Percentiles rank a stretch among this genome's conserved stretches.
phyloP scores from a whole-genome alignment of 2,888 invertebrate species.

The Automeris io region DNA sequence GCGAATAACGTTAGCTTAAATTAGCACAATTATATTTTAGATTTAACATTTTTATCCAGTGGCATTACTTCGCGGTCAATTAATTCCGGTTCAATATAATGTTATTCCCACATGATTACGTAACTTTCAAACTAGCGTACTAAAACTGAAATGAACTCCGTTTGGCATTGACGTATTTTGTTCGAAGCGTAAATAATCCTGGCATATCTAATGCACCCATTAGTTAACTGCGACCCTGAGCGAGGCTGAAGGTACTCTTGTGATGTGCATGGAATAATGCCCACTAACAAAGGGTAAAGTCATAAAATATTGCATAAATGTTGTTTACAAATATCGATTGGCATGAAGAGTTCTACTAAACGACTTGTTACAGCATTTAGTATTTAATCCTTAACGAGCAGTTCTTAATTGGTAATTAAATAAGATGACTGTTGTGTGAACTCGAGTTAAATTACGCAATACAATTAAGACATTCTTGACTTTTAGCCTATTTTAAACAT shows the following conservation, averaged over 20 bases:
- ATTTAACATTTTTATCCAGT: too few relatives aligned
- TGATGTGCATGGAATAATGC: slow-evolving; percentile 2
- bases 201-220: slow-evolving; percentile 4
- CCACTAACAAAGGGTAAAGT: slow-evolving; percentile 1
- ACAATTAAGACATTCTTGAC: too few relatives aligned
- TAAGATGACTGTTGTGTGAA: slow-evolving; percentile 1
- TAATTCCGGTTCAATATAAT: not conserved
- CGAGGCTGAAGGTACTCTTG: not conserved
- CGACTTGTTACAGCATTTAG: too few relatives aligned
- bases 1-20: too few relatives aligned
- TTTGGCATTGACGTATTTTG: not conserved
- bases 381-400: not conserved
- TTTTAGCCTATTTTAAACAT: too few relatives aligned
- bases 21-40: too few relatives aligned
- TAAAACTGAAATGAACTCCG: not conserved
- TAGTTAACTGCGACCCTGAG: slow-evolving; percentile 1
- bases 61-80: not conserved
- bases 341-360: too few relatives aligned
- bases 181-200: slow-evolving; percentile 4
- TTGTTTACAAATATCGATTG: slow-evolving; percentile 3
- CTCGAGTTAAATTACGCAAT: not conserved
- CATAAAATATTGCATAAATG: slow-evolving; percentile 2
- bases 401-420: slow-evolving; percentile 1
- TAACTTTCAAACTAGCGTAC: not conserved
- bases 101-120: not conserved